Base-by-base conservation (phyloP, 2,797 vertebrate species). In the Enteromius treurensis region DNA sequence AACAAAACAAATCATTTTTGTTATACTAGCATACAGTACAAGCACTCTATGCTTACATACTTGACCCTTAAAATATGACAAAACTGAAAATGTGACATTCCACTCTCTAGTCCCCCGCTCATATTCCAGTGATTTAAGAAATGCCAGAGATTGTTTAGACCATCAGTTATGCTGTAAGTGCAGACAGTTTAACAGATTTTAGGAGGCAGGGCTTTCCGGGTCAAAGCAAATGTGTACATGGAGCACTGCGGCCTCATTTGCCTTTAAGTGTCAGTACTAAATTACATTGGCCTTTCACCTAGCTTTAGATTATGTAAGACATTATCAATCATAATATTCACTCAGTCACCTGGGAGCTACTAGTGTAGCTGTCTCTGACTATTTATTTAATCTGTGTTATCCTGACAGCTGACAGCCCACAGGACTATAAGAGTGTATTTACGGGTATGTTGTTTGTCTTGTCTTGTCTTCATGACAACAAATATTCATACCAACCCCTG, bases 241-340 rank as follows among this genome's bases (percentile, higher is more conserved):
- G 77, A 78, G 71, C 68, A 79, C 55, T 62, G 83, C 60, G 78
- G 70, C 84, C 69, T 84, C 80, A 34, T 42, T 68, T 68, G 65
- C 80, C 79, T 82, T 87, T 87, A 68, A 83, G 76, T 75, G 67
- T 45, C 69, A 90, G 86, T 86, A 88, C 89, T 90, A 92, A 93
- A 92, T 91, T 82, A 89, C 87, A 92, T 86, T 91, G 89, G 89
- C 89, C 91, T 93, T 87, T 88, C 65, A 92, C 88, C 90, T 85
- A 74, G 81, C 73, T 81, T 89, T 89, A 93, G 92, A 94, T 94
- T 93, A 93, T 91, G 90, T 86, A 79, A 78, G 85, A 87, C 87
- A 91, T 93, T 91, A 93, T 92, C 86, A 88, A 68, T 87, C 90
- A 88, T 89, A 91, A 92, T 82, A 84, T 87, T 87, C 60, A 83